phyloP scores from a whole-genome alignment of 1,140 invertebrate genomes.

The Anastrepha ludens region DNA sequence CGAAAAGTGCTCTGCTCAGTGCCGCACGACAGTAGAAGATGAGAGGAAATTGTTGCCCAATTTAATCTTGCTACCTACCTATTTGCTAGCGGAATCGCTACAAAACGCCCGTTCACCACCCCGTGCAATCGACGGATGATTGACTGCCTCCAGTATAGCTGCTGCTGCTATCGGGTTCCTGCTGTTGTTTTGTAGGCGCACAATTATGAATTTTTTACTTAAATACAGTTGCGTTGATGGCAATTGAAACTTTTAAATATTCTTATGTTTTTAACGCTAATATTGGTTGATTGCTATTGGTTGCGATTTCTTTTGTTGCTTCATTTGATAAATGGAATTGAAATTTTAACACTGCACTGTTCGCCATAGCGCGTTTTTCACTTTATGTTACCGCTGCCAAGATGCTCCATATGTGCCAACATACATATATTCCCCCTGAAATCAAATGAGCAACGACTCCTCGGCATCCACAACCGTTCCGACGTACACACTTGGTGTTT shows the following conservation, averaged over 20 bases:
- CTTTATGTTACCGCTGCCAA: neutral
- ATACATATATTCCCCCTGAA: neutral
- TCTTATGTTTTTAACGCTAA: conserved; percentile 20
- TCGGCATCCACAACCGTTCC: neutral
- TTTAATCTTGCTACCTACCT: conserved; percentile 18
- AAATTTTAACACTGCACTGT: conserved; percentile 28
- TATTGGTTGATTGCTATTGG: neutral
- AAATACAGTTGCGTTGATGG: conserved; percentile 13
- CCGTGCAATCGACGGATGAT: neutral
- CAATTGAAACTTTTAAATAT: conserved; percentile 31
- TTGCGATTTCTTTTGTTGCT: neutral
- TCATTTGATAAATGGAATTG: conserved; percentile 2
- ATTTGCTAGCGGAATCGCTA: neutral
- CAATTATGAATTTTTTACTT: neutral
- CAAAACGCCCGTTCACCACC: neutral
- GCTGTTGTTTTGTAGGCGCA: neutral
- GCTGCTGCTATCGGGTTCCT: neutral
- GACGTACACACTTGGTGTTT: neutral
- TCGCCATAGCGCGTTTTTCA: neutral
- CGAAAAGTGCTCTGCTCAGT: neutral
- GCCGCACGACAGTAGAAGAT: neutral
- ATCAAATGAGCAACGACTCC: neutral
- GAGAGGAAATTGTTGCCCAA: conserved; percentile 23
- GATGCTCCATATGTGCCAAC: no score
- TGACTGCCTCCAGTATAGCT: neutral